These are phyloP conservation scores for Monomorium pharaonis DNA, from an alignment of 1,140 invertebrate genomes.

Conservation along the genomic window DNA sequence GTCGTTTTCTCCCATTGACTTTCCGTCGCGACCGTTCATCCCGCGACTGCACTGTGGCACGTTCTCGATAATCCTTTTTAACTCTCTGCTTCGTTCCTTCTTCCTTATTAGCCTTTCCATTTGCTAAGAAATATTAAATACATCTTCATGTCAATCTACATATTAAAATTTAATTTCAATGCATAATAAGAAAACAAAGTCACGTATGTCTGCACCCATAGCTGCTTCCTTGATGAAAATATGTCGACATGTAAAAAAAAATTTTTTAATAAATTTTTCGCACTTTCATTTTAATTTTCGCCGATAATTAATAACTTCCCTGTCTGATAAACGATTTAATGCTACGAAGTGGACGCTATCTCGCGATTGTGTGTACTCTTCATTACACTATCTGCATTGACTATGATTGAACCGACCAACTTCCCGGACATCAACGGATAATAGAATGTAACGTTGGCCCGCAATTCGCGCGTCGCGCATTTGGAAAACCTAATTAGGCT, in stretches of 20 bases:
- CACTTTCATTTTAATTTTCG: neutral
- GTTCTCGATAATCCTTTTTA: slow-evolving; percentile 31
- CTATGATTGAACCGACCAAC: slow-evolving; percentile 22
- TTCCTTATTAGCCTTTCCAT: neutral
- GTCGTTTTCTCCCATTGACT: neutral
- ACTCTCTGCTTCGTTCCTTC: neutral
- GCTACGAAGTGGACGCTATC: neutral
- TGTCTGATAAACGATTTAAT: neutral
- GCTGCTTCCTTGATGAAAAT: neutral
- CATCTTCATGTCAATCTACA: neutral
- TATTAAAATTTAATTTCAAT: slow-evolving; percentile 7
- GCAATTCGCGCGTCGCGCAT: slow-evolving; percentile 54
- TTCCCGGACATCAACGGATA: slow-evolving; percentile 37
- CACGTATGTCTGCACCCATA: neutral
- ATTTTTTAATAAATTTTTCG: slow-evolving; percentile 8
- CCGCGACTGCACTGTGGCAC: neutral
- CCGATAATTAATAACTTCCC: neutral
- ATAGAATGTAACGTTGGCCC: slow-evolving; percentile 45
- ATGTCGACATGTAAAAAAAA: neutral
- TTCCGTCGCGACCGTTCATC: neutral
- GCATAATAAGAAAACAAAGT: neutral
- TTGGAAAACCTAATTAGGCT: slow-evolving; percentile 70
- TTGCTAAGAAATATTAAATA: neutral
- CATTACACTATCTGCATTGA: neutral
- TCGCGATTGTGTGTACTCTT: neutral